A percentile compares a stretch with the other conserved stretches of the same genome.
Conservation (phyloP, 2,888 invertebrate genomes). For the Andricus curvator region DNA sequence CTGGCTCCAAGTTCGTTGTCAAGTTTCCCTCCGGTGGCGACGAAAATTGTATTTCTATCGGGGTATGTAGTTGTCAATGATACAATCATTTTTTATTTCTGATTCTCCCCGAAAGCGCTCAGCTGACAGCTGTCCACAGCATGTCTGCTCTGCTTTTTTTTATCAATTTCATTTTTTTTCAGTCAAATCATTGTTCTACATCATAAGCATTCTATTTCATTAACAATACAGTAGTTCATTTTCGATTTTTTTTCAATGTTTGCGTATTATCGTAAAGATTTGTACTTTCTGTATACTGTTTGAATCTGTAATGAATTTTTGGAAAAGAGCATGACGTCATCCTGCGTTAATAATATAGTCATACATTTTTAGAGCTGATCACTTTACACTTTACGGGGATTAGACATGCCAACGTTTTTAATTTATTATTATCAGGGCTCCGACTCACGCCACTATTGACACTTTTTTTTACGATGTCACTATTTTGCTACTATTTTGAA, state of each 20-base stretch:
- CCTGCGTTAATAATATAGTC: neutral
- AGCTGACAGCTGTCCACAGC: constrained; percentile 7
- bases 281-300: neutral
- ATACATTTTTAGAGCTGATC: neutral
- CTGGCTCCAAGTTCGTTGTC: constrained; percentile 98
- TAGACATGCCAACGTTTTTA: neutral
- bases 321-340: neutral
- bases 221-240: too few relatives aligned
- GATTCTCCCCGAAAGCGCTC: neutral
- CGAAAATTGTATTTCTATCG: constrained; percentile 96
- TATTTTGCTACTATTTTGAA: too few relatives aligned
- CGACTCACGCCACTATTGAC: too few relatives aligned
- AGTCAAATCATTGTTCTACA: neutral
- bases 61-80: constrained; percentile 84
- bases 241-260: neutral
- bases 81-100: neutral
- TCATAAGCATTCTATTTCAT: neutral
- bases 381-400: neutral
- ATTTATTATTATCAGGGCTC: neutral
- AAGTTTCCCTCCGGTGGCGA: constrained; percentile 97
- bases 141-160: neutral
- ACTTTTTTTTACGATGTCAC: too few relatives aligned
- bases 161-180: neutral
- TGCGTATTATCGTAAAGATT: neutral
- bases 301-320: neutral